Evolutionary conservation across 1,140 invertebrate species (phyloP).

Genomic region (Drosophila cardini): DNA sequence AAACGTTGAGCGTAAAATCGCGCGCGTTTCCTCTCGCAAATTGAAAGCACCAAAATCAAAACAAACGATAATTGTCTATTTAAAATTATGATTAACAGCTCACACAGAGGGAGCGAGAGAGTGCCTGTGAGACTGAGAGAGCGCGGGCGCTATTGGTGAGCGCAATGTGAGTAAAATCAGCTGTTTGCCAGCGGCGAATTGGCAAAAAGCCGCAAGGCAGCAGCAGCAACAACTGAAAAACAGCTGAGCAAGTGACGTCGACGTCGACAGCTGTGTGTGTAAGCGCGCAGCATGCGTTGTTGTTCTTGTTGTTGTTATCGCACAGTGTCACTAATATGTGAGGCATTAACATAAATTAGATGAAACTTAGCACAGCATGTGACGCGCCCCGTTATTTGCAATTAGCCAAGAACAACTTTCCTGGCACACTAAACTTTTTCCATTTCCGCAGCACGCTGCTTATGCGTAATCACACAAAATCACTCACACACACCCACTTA

Average conservation of each 20-base stretch:
- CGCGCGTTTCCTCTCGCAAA: conserved; percentile 63
- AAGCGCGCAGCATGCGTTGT: conserved; percentile 44
- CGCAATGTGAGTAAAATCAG: conserved; percentile 48
- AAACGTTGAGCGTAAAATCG: conserved; percentile 60
- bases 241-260: conserved; percentile 37
- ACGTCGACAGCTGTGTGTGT: conserved; percentile 26
- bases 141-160: conserved; percentile 1
- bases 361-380: conserved; percentile 28
- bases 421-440: conserved; percentile 19
- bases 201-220: conserved; percentile 56
- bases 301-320: conserved; percentile 22
- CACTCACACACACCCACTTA: conserved; percentile 7
- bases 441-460: conserved; percentile 7
- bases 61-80: conserved; percentile 82
- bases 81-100: conserved; percentile 82
- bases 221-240: conserved; percentile 46
- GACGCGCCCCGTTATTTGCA: conserved; percentile 27
- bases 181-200: conserved; percentile 71
- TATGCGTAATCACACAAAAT: conserved; percentile 3
- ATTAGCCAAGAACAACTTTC: conserved; percentile 51
- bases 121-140: conserved; percentile 12
- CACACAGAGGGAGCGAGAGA: conserved; percentile 11
- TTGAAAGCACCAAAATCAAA: conserved; percentile 81
- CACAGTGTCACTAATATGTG: conserved; percentile 41
- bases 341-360: conserved; percentile 44